Percentiles rank a stretch among this genome's conserved stretches.
These are phyloP conservation scores for Pteromalus puparum DNA, from an alignment of 1,140 invertebrate genomes.

Conservation along the genomic window DNA sequence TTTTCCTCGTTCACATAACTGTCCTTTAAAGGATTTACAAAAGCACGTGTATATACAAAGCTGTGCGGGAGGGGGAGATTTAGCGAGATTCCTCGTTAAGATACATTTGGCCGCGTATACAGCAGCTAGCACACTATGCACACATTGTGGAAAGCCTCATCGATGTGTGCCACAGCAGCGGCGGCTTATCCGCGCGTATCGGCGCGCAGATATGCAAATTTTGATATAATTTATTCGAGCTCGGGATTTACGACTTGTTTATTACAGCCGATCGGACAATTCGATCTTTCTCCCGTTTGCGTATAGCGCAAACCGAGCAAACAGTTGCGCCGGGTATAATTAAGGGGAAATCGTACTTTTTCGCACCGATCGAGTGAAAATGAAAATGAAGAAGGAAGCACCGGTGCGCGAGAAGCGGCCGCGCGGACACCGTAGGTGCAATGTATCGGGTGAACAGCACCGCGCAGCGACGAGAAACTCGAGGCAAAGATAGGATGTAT, in stretches of 20 bases:
- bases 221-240: background rate
- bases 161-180: background rate
- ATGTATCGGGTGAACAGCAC: slow-evolving; percentile 42
- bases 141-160: background rate
- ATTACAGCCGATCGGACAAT: background rate
- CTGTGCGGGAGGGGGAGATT: background rate
- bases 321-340: background rate
- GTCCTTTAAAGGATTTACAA: slow-evolving; percentile 33
- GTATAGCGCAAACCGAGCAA: no score
- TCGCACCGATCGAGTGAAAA: background rate
- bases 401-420: no score
- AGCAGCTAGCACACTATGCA: background rate
- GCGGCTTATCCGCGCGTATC: slow-evolving; percentile 5
- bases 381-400: slow-evolving; percentile 43
- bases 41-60: background rate
- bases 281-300: background rate
- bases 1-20: slow-evolving; percentile 22
- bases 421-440: slow-evolving; percentile 25
- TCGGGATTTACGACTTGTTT: slow-evolving; percentile 14
- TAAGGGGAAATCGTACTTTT: slow-evolving; percentile 41
- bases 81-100: slow-evolving; percentile 31
- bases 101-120: background rate
- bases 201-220: slow-evolving; percentile 27
- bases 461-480: slow-evolving; percentile 49
- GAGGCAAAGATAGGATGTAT: slow-evolving; percentile 58